Evolutionary conservation across 2,888 invertebrate genomes (phyloP), one percentile per base, ranked within the genome.

Genomic region (Pseudococcus jackbeardsleyi): DNA sequence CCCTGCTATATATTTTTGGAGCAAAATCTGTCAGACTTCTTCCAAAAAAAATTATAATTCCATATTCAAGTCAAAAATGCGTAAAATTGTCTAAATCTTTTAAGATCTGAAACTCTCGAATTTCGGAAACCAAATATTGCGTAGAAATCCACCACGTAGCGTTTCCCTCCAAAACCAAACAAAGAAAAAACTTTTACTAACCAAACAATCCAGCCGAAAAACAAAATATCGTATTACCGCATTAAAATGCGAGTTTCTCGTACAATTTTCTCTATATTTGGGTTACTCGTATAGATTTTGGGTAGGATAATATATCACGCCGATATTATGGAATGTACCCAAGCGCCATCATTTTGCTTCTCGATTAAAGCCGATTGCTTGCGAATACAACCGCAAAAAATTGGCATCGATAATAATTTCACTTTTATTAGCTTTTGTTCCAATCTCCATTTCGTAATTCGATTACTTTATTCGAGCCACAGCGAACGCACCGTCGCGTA

Each of bases 391-490:
- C 72, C 72, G 72, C 72, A 72, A 33, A 72, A 22, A 72, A 72
- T 72, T 72, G 72, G 72, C 72, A 33, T 39, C 33, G 72, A 72
- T 72, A 72, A n/a, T 72, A 72, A 72, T 72, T 72, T 72, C 72
- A 72, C 72, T 72, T 72, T 72, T 72, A 72, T 72, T 72, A 72
- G 39, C 72, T 72, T 68, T 72, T 72, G 72, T 72, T 72, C 33
- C 33, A 72, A 33, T 33, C 33, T 72, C n/a, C 8, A 33, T 72
- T 72, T 72, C 72, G 33, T 72, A 72, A 72, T 72, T 72, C 72
- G 33, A 72, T 72, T 72, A 72, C n/a, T 72, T 33, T 72, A 72
- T 72, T 72, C 72, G 72, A 12, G 33, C 39, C 72, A 4, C 26
- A 26, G 8, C 15, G n/a, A 33, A 5, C 15, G 33, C 19, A 9